These are phyloP conservation scores for Torymus aiolomorphi DNA, from an alignment of 2,888 invertebrate genomes.

Conservation along the genomic window DNA sequence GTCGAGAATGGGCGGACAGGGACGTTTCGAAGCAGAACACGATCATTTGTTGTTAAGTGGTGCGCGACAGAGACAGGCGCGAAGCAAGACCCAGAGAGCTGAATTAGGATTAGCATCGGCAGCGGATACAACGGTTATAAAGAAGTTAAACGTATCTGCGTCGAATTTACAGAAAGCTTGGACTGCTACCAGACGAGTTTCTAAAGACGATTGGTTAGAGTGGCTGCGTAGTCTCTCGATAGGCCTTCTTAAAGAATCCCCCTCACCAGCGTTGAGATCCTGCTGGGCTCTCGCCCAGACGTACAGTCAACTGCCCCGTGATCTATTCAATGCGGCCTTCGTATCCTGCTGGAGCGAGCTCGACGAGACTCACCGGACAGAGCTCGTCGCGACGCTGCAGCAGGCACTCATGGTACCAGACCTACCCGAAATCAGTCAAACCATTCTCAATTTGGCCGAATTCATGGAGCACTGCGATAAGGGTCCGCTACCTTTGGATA, in stretches of 20 bases:
- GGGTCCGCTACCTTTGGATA: constrained; percentile 93
- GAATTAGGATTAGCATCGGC: constrained; percentile 72
- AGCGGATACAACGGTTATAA: constrained; percentile 84
- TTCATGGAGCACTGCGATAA: constrained; percentile 99
- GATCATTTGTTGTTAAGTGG: constrained; percentile 79
- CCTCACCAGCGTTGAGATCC: constrained; percentile 94
- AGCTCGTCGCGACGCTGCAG: constrained; percentile 90
- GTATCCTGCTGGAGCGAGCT: constrained; percentile 99
- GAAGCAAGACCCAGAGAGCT: constrained; percentile 83
- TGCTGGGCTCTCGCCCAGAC: constrained; percentile 95
- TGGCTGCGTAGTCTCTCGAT: constrained; percentile 95
- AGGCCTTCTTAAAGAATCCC: constrained; percentile 95
- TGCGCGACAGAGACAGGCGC: constrained; percentile 79
- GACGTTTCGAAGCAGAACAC: constrained; percentile 78
- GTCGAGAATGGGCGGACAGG: constrained; percentile 78
- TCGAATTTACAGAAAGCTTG: constrained; percentile 91
- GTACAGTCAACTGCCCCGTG: constrained; percentile 95
- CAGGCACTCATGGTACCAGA: constrained; percentile 95
- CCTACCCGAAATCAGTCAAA: constrained; percentile 96
- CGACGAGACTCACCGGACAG: constrained; percentile 86
- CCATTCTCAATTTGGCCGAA: constrained; percentile 96
- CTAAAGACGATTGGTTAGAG: constrained; percentile 99
- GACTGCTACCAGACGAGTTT: constrained; percentile 94
- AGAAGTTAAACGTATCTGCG: constrained; percentile 88
- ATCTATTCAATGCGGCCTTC: constrained; percentile 98